These are phyloP conservation scores for Laticauda laticaudata DNA, from an alignment of 2,113 vertebrate genomes.

Conservation along the genomic window DNA sequence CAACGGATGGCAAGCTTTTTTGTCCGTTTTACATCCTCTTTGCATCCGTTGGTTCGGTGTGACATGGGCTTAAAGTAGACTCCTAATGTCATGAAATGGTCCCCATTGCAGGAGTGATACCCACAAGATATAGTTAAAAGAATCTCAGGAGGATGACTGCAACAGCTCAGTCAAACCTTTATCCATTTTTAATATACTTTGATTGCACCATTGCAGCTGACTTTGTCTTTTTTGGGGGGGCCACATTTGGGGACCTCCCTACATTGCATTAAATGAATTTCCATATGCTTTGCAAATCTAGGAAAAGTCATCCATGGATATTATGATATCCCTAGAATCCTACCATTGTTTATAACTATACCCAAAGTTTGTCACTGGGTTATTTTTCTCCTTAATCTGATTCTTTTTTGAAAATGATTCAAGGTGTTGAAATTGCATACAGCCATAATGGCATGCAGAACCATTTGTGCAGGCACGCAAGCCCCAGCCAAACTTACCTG, in stretches of 20 bases:
- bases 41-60: too few species aligned
- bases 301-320: background rate
- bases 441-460: too few species aligned
- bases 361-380: background rate
- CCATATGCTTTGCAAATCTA: background rate
- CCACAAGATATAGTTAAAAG: background rate
- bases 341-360: background rate
- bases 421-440: background rate
- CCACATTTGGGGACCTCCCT: background rate
- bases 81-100: background rate
- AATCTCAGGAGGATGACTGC: background rate
- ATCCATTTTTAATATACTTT: background rate
- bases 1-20: too few species aligned
- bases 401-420: background rate
- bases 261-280: background rate
- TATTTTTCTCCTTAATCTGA: background rate
- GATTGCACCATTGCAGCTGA: background rate
- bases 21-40: too few species aligned
- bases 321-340: background rate
- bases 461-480: too few species aligned
- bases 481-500: too few species aligned
- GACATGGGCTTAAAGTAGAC: too few species aligned
- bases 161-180: background rate
- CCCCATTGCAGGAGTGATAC: background rate
- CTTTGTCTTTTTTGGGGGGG: background rate